Percentiles rank a stretch among this genome's conserved stretches.
Conservation (phyloP, 2,113 vertebrate genomes). For the Lipophrys pholis region DNA sequence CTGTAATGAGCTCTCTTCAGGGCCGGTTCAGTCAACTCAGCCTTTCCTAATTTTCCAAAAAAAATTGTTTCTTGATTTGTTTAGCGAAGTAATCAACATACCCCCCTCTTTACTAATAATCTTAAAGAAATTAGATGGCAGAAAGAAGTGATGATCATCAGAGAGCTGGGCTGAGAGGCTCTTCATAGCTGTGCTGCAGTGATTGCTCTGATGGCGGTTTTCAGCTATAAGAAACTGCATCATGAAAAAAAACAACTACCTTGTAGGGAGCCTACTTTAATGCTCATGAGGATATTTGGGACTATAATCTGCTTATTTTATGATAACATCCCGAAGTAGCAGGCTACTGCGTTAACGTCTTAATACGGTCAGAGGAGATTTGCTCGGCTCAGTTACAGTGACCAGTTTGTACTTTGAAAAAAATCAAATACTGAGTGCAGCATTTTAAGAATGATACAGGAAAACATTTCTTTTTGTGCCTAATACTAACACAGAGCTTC, state of each 20-base stretch:
- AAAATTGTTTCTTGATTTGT: conserved; percentile 18
- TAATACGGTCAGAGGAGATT: conserved; percentile 76
- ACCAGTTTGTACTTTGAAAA: conserved; percentile 55
- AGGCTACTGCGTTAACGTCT: conserved; percentile 61
- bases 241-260: conserved; percentile 41
- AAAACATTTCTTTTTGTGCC: conserved; percentile 46
- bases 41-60: conserved; percentile 1
- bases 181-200: conserved; percentile 11
- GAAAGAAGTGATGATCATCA: conserved; percentile 12
- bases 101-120: neutral
- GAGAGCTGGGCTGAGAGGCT: conserved; percentile 8
- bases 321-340: conserved; percentile 65
- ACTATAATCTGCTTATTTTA: conserved; percentile 68
- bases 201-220: conserved; percentile 15
- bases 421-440: conserved; percentile 51
- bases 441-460: conserved; percentile 22
- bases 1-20: conserved; percentile 9
- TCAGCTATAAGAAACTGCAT: conserved; percentile 37
- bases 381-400: conserved; percentile 65
- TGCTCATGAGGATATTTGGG: conserved; percentile 64
- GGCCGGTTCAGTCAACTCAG: neutral
- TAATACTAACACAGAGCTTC: conserved; percentile 13
- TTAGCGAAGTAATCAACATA: conserved; percentile 14
- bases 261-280: conserved; percentile 41
- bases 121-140: conserved; percentile 24